These are phyloP conservation scores for Cacatua alba DNA, from an alignment of 2,113 vertebrate species.

Conservation along the genomic window DNA sequence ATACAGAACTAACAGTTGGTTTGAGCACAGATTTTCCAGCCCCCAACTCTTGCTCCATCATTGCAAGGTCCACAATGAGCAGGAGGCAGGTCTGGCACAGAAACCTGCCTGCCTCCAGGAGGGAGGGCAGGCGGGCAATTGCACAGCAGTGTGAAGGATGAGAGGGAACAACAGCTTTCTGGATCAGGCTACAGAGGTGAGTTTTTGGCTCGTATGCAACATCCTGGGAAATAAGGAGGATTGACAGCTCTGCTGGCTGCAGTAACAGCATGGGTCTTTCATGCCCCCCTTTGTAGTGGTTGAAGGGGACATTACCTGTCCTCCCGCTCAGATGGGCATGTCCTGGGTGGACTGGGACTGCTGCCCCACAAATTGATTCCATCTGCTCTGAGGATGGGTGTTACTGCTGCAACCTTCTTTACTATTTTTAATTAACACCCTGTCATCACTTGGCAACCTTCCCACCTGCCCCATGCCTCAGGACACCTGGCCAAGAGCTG, in stretches of 20 bases:
- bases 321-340: neutral
- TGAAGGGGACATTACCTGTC: neutral
- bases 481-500: neutral
- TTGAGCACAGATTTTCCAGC: neutral
- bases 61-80: neutral
- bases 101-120: neutral
- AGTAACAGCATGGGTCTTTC: neutral
- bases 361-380: neutral
- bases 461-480: neutral
- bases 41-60: neutral
- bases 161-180: neutral
- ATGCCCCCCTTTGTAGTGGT: neutral
- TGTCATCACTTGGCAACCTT: neutral
- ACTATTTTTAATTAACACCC: neutral
- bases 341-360: accelerated
- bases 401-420: neutral
- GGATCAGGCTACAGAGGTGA: neutral
- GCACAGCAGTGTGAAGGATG: neutral
- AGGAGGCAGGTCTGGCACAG: neutral
- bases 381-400: neutral
- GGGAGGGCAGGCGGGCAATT: neutral
- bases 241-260: neutral
- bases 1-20: neutral
- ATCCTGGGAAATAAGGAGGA: neutral
- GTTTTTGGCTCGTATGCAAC: neutral